Evolutionary conservation across 2,888 invertebrate genomes (phyloP).

Genomic region (Perizoma affinitatum): DNA sequence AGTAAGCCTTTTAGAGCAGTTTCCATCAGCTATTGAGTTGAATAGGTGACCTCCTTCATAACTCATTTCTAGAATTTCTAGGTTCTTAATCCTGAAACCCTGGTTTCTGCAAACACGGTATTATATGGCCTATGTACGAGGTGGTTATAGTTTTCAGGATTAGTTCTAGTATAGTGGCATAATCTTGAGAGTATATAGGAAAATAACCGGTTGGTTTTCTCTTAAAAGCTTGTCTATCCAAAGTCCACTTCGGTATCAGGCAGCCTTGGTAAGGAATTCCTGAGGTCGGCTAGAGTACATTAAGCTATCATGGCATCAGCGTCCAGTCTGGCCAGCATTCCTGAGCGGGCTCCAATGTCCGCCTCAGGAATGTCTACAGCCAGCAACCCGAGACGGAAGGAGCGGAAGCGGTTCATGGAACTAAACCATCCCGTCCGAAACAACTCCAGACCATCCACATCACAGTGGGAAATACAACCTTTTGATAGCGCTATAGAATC

Average conservation of each 20-base stretch:
- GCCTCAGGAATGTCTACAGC: conserved; percentile 74
- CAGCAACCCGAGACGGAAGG: conserved; percentile 83
- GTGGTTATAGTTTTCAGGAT: too few relatives aligned
- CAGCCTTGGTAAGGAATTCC: conserved; percentile 67
- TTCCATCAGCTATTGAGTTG: too few relatives aligned
- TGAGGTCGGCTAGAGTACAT: conserved; percentile 61
- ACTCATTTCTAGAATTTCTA: too few relatives aligned
- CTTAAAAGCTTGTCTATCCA: background rate
- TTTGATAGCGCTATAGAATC: conserved; percentile 36
- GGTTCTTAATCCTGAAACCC: too few relatives aligned
- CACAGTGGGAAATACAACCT: conserved; percentile 39
- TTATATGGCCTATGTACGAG: too few relatives aligned
- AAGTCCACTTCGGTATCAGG: conserved; percentile 4
- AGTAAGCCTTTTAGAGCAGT: too few relatives aligned
- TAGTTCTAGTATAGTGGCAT: too few relatives aligned
- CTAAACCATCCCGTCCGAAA: conserved; percentile 44
- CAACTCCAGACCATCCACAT: conserved; percentile 42
- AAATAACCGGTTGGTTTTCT: background rate
- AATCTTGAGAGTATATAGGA: too few relatives aligned
- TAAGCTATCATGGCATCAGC: conserved; percentile 74
- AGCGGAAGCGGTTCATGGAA: conserved; percentile 83
- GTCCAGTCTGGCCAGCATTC: conserved; percentile 75
- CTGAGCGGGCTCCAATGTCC: conserved; percentile 69
- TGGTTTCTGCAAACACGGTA: too few relatives aligned
- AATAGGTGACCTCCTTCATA: too few relatives aligned